These are phyloP conservation scores for Gallinago nigripennis DNA, from an alignment of 2,797 vertebrate species.

Conservation along the genomic window DNA sequence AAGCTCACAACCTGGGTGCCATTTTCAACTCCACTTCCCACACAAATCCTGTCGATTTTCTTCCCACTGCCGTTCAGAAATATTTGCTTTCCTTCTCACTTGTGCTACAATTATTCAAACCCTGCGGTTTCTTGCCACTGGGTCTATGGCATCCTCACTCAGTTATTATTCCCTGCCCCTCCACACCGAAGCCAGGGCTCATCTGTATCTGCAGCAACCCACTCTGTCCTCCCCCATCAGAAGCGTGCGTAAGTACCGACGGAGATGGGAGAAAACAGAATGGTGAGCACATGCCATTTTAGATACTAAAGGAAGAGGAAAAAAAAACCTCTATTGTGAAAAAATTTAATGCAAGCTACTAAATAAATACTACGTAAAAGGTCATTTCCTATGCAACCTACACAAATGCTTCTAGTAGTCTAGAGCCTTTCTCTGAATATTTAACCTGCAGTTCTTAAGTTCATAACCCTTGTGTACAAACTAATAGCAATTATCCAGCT, in stretches of 20 bases:
- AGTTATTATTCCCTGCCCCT: background rate
- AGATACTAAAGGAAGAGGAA: background rate
- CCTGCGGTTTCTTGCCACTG: background rate
- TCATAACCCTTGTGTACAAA: constrained; percentile 39
- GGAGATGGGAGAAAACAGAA: background rate
- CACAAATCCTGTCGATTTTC: constrained; percentile 54
- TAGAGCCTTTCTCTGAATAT: background rate
- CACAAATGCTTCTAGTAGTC: background rate
- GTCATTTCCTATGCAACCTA: background rate
- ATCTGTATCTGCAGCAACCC: background rate
- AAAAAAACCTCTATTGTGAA: background rate
- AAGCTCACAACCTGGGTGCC: constrained; percentile 59
- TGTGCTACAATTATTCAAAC: background rate
- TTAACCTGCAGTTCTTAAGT: background rate
- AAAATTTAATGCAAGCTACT: background rate
- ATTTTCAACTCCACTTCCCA: constrained; percentile 54
- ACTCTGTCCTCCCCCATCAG: background rate
- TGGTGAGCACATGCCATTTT: background rate
- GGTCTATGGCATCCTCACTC: background rate
- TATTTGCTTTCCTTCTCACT: background rate
- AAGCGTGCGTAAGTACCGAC: background rate
- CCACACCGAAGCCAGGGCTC: background rate
- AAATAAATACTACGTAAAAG: background rate
- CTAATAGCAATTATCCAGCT: constrained; percentile 5
- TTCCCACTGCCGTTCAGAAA: constrained; percentile 24